Evolutionary conservation across 2,888 invertebrate genomes (phyloP).

Genomic region (Papilio gigon): DNA sequence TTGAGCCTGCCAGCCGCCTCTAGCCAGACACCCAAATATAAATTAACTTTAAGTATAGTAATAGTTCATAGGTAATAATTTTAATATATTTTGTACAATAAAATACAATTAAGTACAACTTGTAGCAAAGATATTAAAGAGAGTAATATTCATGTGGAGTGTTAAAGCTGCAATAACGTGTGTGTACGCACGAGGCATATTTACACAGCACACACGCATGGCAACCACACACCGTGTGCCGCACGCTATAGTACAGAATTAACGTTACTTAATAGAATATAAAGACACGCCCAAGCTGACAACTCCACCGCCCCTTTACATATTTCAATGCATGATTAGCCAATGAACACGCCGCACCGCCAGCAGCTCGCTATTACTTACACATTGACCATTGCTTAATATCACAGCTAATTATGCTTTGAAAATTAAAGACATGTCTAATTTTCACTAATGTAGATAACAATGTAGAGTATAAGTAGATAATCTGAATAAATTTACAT

Average conservation of each 20-base stretch:
- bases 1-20: conserved; percentile 80
- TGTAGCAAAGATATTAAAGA: conserved; percentile 86
- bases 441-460: conserved; percentile 83
- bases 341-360: conserved; percentile 81
- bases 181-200: conserved; percentile 82
- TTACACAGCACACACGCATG: conserved; percentile 81
- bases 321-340: conserved; percentile 83
- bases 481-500: conserved; percentile 83
- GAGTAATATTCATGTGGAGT: conserved; percentile 82
- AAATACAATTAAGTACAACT: conserved; percentile 87
- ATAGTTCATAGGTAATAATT: conserved; percentile 81
- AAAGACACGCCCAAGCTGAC: conserved; percentile 81
- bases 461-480: conserved; percentile 83
- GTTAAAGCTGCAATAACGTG: conserved; percentile 82
- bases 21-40: conserved; percentile 81
- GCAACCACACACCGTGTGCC: conserved; percentile 79
- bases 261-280: conserved; percentile 80
- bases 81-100: conserved; percentile 87
- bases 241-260: conserved; percentile 81
- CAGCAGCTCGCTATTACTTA: conserved; percentile 81
- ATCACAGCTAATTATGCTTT: conserved; percentile 83
- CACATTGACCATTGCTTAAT: conserved; percentile 81
- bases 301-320: conserved; percentile 77
- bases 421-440: conserved; percentile 83
- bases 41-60: conserved; percentile 75